Evolutionary conservation across 2,797 vertebrate genomes (phyloP), one percentile per base, ranked within the genome.

Genomic region (Enteromius afrohamiltoni): DNA sequence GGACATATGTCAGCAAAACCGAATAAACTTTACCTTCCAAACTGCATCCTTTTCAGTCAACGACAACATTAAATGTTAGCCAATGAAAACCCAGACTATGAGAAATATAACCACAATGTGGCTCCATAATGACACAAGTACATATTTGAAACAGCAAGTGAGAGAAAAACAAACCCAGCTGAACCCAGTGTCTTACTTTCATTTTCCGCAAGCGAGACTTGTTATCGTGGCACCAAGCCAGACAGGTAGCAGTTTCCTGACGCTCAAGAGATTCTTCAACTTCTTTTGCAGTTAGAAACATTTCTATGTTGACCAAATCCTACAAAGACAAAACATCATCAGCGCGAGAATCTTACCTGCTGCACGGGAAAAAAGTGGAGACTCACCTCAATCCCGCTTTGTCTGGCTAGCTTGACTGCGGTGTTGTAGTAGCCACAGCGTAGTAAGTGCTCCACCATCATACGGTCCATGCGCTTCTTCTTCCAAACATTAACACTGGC

Each of bases 221-320:
- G 88, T 99, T 99, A 92, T 99, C 98, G 19, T 99, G 98, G 92
- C 98, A 99, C 98, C 98, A 99, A 86, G 98, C 98, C 90, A 99
- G 91, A 91, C 98, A 99, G 62, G 98, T 99, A 89, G 97, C 97
- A 0, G 98, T 99, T 92, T 99, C 98, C 82, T 98, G 97, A 89
- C 98, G 95, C 93, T 99, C 98, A 90, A 99, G 93, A 65, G 98
- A 99, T 90, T 99, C 98, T 83, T 99, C 98, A 80, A 99, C 98
- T 93, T 99, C 98, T 87, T 99, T 99, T 85, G 98, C 98, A 71
- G 98, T 99, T 90, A 99, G 95, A 92, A 99, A 99, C 98, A 99
- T 99, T 93, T 99, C 98, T 82, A 99, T 99, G 93, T 99, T 99
- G 91, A 99, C 98, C 89, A 99, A 92, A 88, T 99, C 98, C 98